Base-by-base conservation (phyloP, 2,888 invertebrate genomes). In the Drosophila anceps region DNA sequence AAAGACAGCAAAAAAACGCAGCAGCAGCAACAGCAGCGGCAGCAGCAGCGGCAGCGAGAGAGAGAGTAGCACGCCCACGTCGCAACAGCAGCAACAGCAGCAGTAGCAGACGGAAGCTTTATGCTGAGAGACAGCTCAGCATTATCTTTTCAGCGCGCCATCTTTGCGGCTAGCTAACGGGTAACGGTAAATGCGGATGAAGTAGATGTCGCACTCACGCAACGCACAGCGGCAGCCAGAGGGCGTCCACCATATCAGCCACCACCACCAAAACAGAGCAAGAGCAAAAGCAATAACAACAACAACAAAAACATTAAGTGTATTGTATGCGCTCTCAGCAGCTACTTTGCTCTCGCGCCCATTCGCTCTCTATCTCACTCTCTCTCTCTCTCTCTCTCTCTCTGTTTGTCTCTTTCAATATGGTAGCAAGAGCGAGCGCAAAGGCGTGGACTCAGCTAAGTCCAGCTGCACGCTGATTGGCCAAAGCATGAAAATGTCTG, bases 211-310 rank as follows among this genome's bases (percentile, higher is more conserved):
- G 69, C 69, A 54, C 63, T 33, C 35, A 48, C 58, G 43, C 57
- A 58, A 12, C 43, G 43, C 65, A 68, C 64, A 66, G 29, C 64
- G 39, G 46, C 63, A 58, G 73, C 68, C 67, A 78, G 74, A 83
- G 78, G 88, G 88, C 83, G 80, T 87, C 80, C 71, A 78, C 84
- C 72, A 79, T 62, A 46, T 41, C 68, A 73, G 66, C 79, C 73
- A 84, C 80, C 84, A 70, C 76, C 77, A 76, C 41, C 72, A 64
- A 43, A 57, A 44, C 73, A 72, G 50, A 75, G 43, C 70, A 63
- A 53, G 39, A 66, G 20, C 41, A 44, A 63, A 46, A 57, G 37
- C 48, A 46, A 41, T 15, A 53, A 41, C 53, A 50, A 54, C 27
- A 65, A 50, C 54, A 46, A 55, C 54, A 46, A 59, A 27, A 13